Evolutionary conservation across 2,113 vertebrate genomes (phyloP), one percentile per base, ranked within the genome.

Genomic region (Marmota flaviventris): DNA sequence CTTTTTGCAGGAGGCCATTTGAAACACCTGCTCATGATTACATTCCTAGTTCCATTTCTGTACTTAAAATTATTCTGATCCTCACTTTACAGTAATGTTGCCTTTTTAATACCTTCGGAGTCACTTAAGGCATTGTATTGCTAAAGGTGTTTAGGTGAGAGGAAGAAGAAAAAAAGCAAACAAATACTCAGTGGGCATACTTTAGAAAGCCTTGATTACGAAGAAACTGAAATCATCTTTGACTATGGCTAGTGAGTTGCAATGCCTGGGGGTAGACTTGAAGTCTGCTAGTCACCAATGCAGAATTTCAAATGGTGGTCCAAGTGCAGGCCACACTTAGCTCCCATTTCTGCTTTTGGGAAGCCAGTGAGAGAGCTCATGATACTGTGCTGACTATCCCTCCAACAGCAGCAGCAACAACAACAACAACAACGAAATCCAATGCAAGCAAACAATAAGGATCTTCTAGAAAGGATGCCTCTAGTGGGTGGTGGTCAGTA

Each of bases 1-100:
- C 95, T 53, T 87, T 95, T 92, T 97, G 61, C 17, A 58, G 70
- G 51, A 94, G 94, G 84, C 95, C 79, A 95, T 97, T 93, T 97
- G 90, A 95, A 98, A 97, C 70, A 96, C 78, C 88, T 94, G 78
- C 89, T 96, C 93, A 89, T 97, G 97, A 98, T 98, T 89, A 87
- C 91, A 95, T 96, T 93, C 97, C 9, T 78, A 22, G 37, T 96
- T 97, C 95, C 58, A 94, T 97, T 97, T 97, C 89, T 98, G 93
- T 94, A 84, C 37, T 89, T 98, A 85, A 86, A 98, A 97, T 97
- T 88, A 86, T 96, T 97, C 76, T 78, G 94, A 86, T 97, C 93
- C 45, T 84, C 69, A 70, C 83, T 93, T 94, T 12, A 24, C 17
- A 82, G 85, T 91, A 94, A 96, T 92, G 82, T 73, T 97, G 87